Conservation (phyloP, 1,140 invertebrate genomes). For the Leptonema lineaticorne region DNA sequence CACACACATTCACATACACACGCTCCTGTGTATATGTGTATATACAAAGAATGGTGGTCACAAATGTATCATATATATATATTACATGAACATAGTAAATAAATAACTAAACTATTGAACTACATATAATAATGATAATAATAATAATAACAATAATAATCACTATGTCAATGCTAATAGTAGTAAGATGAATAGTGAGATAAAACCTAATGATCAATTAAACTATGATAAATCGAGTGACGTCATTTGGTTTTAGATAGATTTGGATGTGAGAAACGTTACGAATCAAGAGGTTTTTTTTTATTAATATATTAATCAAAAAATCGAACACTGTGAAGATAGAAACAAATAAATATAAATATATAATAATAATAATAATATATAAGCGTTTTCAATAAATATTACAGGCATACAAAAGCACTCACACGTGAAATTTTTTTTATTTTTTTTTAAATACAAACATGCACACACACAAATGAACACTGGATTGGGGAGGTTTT, state of each 20-base stretch:
- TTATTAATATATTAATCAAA: background rate
- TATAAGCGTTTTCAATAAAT: slow-evolving; percentile 11
- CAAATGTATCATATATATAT: no score
- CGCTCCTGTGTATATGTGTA: no score
- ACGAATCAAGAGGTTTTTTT: no score
- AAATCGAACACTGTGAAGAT: slow-evolving; percentile 2
- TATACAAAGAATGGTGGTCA: no score
- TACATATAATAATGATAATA: background rate
- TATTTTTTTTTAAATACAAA: no score
- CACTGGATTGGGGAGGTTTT: no score
- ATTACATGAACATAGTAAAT: no score
- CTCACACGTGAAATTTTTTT: slow-evolving; percentile 13
- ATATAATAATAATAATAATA: no score
- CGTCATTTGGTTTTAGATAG: no score
- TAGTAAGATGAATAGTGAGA: slow-evolving; percentile 3
- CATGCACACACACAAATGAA: slow-evolving; percentile 14
- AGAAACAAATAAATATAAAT: background rate
- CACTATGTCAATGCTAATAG: slow-evolving; percentile 2
- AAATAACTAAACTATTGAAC: background rate
- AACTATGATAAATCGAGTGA: background rate
- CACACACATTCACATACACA: no score
- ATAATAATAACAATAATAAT: background rate
- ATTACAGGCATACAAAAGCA: slow-evolving; percentile 16
- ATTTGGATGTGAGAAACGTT: no score
- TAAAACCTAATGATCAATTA: background rate